Percentiles rank a stretch among this genome's conserved stretches.
Conservation (phyloP, 2,797 vertebrate species). For the Anguilla megastoma region DNA sequence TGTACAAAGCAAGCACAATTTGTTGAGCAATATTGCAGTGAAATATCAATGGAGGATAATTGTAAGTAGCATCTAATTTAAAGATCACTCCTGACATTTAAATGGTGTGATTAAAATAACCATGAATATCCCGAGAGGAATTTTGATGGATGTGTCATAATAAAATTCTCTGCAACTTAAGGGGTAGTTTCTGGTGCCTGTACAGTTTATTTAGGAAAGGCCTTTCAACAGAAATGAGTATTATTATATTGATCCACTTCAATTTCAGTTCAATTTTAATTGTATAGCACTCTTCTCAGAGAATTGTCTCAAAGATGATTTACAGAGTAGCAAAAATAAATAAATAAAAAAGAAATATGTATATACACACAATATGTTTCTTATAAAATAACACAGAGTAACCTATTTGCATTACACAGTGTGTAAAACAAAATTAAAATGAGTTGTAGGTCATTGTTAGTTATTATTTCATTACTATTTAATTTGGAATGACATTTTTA, state of each 20-base stretch:
- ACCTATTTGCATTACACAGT: background rate
- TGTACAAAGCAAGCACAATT: slow-evolving; percentile 43
- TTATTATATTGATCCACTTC: no score
- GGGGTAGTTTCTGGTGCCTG: background rate
- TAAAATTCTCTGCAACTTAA: slow-evolving; percentile 7
- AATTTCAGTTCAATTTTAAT: no score
- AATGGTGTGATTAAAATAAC: slow-evolving; percentile 54
- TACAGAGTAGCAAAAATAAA: no score
- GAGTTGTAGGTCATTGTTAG: no score
- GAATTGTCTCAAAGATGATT: no score
- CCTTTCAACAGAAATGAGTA: background rate
- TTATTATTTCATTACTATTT: no score
- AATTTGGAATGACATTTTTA: background rate
- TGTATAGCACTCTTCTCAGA: no score
- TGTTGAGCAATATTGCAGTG: slow-evolving; percentile 54
- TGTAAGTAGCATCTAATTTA: slow-evolving; percentile 66
- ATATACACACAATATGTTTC: no score
- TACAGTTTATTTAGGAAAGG: background rate
- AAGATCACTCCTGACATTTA: slow-evolving; percentile 71
- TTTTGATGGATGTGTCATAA: slow-evolving; percentile 1
- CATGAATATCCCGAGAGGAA: slow-evolving; percentile 35
- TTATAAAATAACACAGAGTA: no score
- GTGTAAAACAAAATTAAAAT: background rate
- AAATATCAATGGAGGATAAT: slow-evolving; percentile 65
- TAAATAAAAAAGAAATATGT: no score